A percentile compares a stretch with the other conserved stretches of the same genome.
Conservation (phyloP, 2,113 vertebrate species). For the Columba livia region DNA sequence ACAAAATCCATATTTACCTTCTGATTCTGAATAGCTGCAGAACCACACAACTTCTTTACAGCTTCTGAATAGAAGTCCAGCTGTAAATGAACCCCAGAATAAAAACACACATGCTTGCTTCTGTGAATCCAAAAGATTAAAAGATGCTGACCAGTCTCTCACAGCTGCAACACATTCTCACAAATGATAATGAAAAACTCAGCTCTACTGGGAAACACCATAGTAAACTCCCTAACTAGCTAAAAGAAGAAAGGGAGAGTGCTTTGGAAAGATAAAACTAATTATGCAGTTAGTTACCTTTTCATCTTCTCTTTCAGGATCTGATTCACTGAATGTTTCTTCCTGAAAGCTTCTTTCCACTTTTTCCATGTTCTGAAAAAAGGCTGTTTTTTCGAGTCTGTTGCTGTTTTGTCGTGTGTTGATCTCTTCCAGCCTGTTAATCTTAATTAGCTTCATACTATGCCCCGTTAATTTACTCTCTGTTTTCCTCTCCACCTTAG, state of each 20-base stretch:
- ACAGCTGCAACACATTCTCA: background rate
- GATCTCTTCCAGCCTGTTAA: slow-evolving; percentile 81
- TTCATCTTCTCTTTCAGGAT: slow-evolving; percentile 29
- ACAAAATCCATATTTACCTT: background rate
- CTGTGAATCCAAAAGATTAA: background rate
- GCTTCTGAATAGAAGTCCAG: background rate
- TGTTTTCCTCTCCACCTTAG: slow-evolving; percentile 47
- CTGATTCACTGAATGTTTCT: slow-evolving; percentile 74
- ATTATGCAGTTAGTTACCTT: slow-evolving; percentile 64
- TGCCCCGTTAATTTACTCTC: slow-evolving; percentile 42
- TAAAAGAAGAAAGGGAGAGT: background rate
- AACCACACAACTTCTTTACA: background rate
- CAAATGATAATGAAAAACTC: background rate
- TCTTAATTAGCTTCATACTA: slow-evolving; percentile 70
- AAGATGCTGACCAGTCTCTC: background rate
- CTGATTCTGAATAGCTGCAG: background rate
- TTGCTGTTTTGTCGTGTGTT: slow-evolving; percentile 70
- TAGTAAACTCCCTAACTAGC: background rate
- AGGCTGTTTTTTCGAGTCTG: slow-evolving; percentile 73
- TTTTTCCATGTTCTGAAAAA: slow-evolving; percentile 83
- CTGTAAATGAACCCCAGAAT: background rate
- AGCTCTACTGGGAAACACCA: background rate
- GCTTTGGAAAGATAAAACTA: background rate
- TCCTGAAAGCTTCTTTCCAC: slow-evolving; percentile 85
- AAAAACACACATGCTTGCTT: background rate